Evolutionary conservation across 1,140 invertebrate species (phyloP), one percentile per base, ranked within the genome.

Genomic region (Eurosta solidaginis): DNA sequence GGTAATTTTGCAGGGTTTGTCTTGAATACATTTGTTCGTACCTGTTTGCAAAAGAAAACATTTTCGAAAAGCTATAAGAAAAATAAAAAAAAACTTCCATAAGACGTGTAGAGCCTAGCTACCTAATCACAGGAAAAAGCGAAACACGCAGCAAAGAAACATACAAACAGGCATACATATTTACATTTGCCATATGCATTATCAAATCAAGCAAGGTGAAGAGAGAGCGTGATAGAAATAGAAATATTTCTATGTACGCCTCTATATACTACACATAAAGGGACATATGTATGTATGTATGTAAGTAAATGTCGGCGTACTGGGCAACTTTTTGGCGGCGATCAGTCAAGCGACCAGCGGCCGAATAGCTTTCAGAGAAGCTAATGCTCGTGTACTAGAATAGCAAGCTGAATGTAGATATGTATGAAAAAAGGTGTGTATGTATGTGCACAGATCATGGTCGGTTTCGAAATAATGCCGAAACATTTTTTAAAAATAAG

Each of bases 401-500:
- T 63, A 42, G 27, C 12, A 27, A 59, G n/a, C 54, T 14, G 12
- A 27, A 29, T 17, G 36, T 22, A 33, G 29, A n/a, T 47, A 17
- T 47, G 45, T 47, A 17, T 47, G 45, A 17, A 1, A 3, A n/a
- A 3, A 12, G 14, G 14, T 47, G 17, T 59, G 12, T 33, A 59
- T 59, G 27, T n/a, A 40, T 59, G 14, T 59, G n/a, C 2, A 20
- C 59, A 40, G 36, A 68, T 68, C n/a, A 20, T 20, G 17, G 17
- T 40, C 59, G 59, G 79, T 84, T 86, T 86, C 85, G 85, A 86
- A 86, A 86, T 84, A 82, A 79, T 84, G 85, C 85, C 83, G 85
- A 85, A 81, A 86, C n/a, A 84, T 63, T 85, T 83, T 68, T 84
- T 85, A 85, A 84, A 85, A 85, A 85, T 85, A 85, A 82, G 84